Evolutionary conservation across 2,113 vertebrate genomes (phyloP).

Genomic region (Periophthalmus modestus): DNA sequence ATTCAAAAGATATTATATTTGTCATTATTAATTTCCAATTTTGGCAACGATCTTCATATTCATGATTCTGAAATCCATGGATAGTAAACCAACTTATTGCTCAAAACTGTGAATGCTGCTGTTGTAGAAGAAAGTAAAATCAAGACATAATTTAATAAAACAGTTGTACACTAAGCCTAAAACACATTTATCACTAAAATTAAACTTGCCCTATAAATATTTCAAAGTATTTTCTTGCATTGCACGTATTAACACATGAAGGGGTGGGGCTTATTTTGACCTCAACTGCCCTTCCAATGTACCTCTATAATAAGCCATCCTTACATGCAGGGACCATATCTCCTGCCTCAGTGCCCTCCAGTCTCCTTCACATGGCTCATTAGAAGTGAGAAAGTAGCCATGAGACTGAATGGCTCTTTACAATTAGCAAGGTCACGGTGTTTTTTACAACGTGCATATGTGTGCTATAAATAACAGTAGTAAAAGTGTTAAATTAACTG

Average conservation of each 20-base stretch:
- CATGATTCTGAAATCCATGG: too few relatives aligned
- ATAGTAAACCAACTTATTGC: too few relatives aligned
- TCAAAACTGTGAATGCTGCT: too few relatives aligned
- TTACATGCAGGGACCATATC: constrained; percentile 5
- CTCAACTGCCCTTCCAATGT: constrained; percentile 2
- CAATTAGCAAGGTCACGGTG: constrained; percentile 25
- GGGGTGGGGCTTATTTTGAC: constrained; percentile 29
- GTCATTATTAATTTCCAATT: too few relatives aligned
- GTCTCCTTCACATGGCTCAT: constrained; percentile 28
- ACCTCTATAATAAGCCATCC: not conserved
- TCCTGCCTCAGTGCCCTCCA: constrained; percentile 21
- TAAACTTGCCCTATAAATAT: constrained; percentile 45
- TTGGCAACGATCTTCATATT: too few relatives aligned
- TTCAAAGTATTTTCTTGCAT: constrained; percentile 54
- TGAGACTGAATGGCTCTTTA: constrained; percentile 9
- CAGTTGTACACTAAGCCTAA: not conserved
- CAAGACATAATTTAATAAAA: not conserved
- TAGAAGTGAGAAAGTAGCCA: constrained; percentile 9
- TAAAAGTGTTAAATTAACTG: constrained; percentile 5
- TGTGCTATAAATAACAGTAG: not conserved
- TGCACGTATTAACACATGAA: constrained; percentile 34
- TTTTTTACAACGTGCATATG: constrained; percentile 21
- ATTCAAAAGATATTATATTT: too few relatives aligned
- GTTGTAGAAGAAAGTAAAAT: too few relatives aligned
- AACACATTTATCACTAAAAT: not conserved